Base-by-base conservation (phyloP, 1,140 invertebrate species). In the Panonychus citri region DNA sequence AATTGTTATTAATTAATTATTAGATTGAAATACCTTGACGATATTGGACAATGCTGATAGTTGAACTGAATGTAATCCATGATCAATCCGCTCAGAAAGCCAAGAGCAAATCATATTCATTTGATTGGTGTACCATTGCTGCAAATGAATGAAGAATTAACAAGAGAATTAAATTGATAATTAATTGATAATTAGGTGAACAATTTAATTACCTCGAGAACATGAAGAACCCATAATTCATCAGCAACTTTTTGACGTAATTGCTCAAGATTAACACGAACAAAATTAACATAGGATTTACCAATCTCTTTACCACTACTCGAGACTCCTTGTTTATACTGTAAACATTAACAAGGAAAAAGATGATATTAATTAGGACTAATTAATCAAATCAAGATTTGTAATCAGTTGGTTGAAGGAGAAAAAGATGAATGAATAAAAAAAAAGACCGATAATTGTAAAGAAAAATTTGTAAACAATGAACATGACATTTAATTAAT, bases 211-310 rank as follows among this genome's bases (percentile, higher is more conserved):
- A 84, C 82, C 77, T 98, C 93, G 72, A 96, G 95, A 63, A 97
- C 81, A 66, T 82, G 89, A 24, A 97, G 74, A 58, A 95, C 93
- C 87, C 91, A 98, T 17, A 98, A 75, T 73, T 98, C 94, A 70
- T 99, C 94, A 62, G 74, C 78, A 56, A 98, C 85, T 75, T 96
- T 95, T 63, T 93, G 89, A 65, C 90, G 77, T 61, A 98, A 84
- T 75, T 93, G 88, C 72, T 98, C 94, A 77, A 96, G 87, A 62
- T 88, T 94, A 63, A 88, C 91, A 55, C 90, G 77, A 69, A 90
- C 84, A 67, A 97, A 99, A 69, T 88, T 93, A 17, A 98, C 88
- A 72, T 98, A 99, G 2, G 85, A 81, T 69, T 96, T 88, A 24
- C 94, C 94, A 66, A 96, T 80, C 69, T 90, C 87, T 65, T 86